phyloP scores from a whole-genome alignment of 2,888 invertebrate genomes.

The Trypoxylon attenuatum region DNA sequence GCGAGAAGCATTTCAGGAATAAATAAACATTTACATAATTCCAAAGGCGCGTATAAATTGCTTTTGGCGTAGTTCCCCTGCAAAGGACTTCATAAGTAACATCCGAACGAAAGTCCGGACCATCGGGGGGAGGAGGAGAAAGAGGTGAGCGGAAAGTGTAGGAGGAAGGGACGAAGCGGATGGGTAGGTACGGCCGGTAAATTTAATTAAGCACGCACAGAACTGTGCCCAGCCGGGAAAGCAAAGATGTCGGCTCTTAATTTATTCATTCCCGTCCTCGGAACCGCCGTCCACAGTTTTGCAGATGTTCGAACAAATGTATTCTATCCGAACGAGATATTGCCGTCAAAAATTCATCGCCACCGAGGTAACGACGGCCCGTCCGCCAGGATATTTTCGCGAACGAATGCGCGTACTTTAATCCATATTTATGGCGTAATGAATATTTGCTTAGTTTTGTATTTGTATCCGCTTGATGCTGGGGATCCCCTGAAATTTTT shows the following conservation, averaged over 20 bases:
- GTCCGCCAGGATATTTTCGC: too few species aligned
- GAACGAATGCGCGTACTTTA: neutral
- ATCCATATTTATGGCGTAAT: conserved; percentile 19
- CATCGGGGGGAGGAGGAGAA: too few species aligned
- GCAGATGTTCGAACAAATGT: conserved; percentile 17
- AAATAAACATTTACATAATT: conserved; percentile 34
- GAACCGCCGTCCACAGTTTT: conserved; percentile 15
- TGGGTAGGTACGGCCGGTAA: conserved; percentile 30
- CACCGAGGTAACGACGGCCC: neutral
- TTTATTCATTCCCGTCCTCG: conserved; percentile 39
- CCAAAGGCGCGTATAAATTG: conserved; percentile 6
- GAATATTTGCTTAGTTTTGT: conserved; percentile 18
- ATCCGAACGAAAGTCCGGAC: conserved; percentile 11
- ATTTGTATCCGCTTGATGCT: neutral
- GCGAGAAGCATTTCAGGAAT: neutral
- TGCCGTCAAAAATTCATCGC: conserved; percentile 10
- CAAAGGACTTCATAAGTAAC: neutral
- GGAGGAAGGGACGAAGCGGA: neutral
- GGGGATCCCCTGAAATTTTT: neutral
- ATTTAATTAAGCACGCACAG: conserved; percentile 40
- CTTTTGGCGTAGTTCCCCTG: conserved; percentile 4
- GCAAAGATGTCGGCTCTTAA: conserved; percentile 23
- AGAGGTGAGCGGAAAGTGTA: too few species aligned
- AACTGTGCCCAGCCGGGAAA: conserved; percentile 8
- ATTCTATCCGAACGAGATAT: conserved; percentile 10